Evolutionary conservation across 2,797 vertebrate genomes (phyloP).

Genomic region (Pangasius macronema): DNA sequence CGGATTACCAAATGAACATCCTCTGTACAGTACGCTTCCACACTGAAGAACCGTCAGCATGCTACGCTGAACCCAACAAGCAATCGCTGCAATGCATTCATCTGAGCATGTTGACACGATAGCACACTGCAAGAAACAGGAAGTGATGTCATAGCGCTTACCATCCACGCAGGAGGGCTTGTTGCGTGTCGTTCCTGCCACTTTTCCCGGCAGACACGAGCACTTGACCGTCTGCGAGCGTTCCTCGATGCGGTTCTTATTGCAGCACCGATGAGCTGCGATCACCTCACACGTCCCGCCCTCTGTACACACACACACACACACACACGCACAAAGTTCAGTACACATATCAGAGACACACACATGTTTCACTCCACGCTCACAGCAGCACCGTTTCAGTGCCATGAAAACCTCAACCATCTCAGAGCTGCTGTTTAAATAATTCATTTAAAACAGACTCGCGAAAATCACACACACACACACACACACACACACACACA

Average conservation of each 20-base stretch:
- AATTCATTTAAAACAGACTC: constrained; percentile 37
- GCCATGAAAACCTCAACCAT: background rate
- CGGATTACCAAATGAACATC: too few species aligned
- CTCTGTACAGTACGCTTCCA: too few species aligned
- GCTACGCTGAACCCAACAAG: too few species aligned
- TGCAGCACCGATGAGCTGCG: constrained; percentile 97
- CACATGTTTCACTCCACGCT: background rate
- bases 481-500: background rate
- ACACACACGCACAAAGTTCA: background rate
- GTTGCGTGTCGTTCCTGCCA: constrained; percentile 97
- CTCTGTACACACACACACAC: constrained; percentile 74
- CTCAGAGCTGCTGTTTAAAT: constrained; percentile 26
- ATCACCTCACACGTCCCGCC: constrained; percentile 99
- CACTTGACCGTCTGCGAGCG: constrained; percentile 99
- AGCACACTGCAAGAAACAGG: background rate
- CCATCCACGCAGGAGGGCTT: constrained; percentile 98
- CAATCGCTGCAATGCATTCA: too few species aligned
- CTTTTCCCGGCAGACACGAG: constrained; percentile 98
- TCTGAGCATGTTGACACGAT: too few species aligned
- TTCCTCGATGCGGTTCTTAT: constrained; percentile 99
- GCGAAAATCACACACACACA: constrained; percentile 43
- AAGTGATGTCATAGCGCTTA: constrained; percentile 66
- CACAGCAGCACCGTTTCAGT: background rate
- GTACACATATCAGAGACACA: background rate
- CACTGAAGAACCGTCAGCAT: too few species aligned